Evolutionary conservation across 1,140 invertebrate genomes (phyloP).

Genomic region (Uloborus diversus): DNA sequence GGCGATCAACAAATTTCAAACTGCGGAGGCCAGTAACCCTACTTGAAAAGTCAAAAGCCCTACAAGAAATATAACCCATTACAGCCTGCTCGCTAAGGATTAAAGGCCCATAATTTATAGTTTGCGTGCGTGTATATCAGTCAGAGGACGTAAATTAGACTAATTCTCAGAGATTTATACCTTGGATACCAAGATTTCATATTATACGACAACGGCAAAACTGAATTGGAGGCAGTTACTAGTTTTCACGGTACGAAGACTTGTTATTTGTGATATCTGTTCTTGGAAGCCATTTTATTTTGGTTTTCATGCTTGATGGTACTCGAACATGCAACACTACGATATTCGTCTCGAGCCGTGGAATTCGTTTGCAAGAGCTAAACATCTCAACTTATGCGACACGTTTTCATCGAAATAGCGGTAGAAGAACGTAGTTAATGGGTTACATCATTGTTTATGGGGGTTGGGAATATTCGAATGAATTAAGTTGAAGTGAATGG

Average conservation of each 20-base stretch:
- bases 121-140: conserved; percentile 55
- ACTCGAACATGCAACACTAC: conserved; percentile 27
- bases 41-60: conserved; percentile 51
- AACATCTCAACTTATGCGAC: too few relatives aligned
- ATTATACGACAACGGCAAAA: conserved; percentile 51
- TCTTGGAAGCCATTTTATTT: conserved; percentile 38
- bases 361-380: too few relatives aligned
- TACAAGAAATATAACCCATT: conserved; percentile 57
- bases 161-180: conserved; percentile 55
- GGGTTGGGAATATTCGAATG: too few relatives aligned
- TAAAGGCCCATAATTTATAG: conserved; percentile 55
- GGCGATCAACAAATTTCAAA: conserved; percentile 23
- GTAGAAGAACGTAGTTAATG: too few relatives aligned
- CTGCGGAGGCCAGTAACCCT: conserved; percentile 47
- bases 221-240: conserved; percentile 24
- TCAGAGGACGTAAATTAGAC: conserved; percentile 54
- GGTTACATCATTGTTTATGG: too few relatives aligned
- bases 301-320: conserved; percentile 26
- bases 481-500: too few relatives aligned
- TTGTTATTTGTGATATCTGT: conserved; percentile 46
- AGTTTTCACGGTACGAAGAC: conserved; percentile 52
- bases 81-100: conserved; percentile 49
- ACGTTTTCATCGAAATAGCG: too few relatives aligned
- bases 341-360: too few relatives aligned
- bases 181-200: conserved; percentile 52